Evolutionary conservation across 92 coral and sea anemone species (phyloP).

Genomic region (Muricea muricata): DNA sequence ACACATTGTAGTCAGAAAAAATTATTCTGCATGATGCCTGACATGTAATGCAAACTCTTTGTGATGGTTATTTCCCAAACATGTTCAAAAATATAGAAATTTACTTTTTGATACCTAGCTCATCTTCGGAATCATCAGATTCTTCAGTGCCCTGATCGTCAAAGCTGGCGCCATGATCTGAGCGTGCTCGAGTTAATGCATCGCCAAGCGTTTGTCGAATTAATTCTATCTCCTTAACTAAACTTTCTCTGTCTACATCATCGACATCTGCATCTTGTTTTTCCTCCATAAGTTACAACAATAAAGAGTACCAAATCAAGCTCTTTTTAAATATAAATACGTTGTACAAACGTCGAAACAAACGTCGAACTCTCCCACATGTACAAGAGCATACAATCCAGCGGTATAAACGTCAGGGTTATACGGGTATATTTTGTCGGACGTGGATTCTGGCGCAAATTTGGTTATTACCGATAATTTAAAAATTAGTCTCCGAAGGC

Average conservation of each 20-base stretch:
- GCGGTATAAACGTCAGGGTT: not conserved
- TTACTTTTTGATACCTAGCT: slow-evolving; percentile 20
- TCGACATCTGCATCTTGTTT: slow-evolving; percentile 51
- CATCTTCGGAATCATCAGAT: slow-evolving; percentile 33
- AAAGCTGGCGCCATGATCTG: slow-evolving; percentile 7
- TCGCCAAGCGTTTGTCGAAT: slow-evolving; percentile 84
- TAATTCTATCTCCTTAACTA: slow-evolving; percentile 83
- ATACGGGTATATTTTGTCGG: not conserved
- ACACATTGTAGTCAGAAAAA: no score
- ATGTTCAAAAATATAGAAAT: not conserved
- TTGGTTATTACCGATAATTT: no score
- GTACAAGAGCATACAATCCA: not conserved
- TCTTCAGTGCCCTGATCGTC: not conserved
- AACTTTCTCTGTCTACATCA: slow-evolving; percentile 71
- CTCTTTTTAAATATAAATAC: not conserved
- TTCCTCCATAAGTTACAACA: slow-evolving; percentile 21
- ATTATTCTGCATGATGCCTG: no score
- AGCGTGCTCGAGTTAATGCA: not conserved
- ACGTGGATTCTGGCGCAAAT: no score
- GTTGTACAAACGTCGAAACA: not conserved
- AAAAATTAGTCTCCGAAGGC: no score
- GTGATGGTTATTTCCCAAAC: no score
- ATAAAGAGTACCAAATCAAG: no score
- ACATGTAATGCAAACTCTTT: no score
- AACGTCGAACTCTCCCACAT: not conserved